Evolutionary conservation across 2,888 invertebrate genomes (phyloP).

Genomic region (Metellina segmentata): DNA sequence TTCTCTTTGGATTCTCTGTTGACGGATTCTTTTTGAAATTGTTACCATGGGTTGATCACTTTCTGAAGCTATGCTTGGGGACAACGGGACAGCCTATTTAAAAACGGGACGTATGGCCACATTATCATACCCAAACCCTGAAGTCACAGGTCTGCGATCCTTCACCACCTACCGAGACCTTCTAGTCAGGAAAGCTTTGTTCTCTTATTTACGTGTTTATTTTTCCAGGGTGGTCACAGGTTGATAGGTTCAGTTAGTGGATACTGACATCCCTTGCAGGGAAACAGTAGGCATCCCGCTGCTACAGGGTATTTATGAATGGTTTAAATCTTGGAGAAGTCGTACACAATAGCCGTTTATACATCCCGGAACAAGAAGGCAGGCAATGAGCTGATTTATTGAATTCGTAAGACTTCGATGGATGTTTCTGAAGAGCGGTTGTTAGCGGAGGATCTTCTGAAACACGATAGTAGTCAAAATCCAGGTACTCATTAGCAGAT

Average conservation of each 20-base stretch:
- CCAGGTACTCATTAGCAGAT: too few relatives aligned
- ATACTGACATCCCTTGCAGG: background rate
- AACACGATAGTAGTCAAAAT: too few relatives aligned
- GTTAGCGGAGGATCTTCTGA: too few relatives aligned
- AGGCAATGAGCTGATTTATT: constrained; percentile 4
- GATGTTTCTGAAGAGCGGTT: too few relatives aligned
- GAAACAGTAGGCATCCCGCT: background rate
- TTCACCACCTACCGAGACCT: constrained; percentile 7
- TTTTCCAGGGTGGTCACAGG: constrained; percentile 31
- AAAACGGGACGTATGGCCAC: too few relatives aligned
- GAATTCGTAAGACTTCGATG: too few relatives aligned
- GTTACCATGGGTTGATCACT: too few relatives aligned
- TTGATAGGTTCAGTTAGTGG: background rate
- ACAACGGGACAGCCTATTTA: too few relatives aligned
- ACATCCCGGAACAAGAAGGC: background rate
- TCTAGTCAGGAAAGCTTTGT: constrained; percentile 8
- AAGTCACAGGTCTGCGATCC: background rate
- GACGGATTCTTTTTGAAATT: too few relatives aligned
- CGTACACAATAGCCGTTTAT: background rate
- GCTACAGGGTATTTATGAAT: constrained; percentile 21
- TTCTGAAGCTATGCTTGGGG: too few relatives aligned
- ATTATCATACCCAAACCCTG: too few relatives aligned
- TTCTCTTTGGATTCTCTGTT: too few relatives aligned
- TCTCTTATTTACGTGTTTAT: constrained; percentile 38
- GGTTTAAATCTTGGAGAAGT: background rate